Evolutionary conservation across 2,113 vertebrate genomes (phyloP), one percentile per base, ranked within the genome.

Genomic region (Xiphophorus maculatus): DNA sequence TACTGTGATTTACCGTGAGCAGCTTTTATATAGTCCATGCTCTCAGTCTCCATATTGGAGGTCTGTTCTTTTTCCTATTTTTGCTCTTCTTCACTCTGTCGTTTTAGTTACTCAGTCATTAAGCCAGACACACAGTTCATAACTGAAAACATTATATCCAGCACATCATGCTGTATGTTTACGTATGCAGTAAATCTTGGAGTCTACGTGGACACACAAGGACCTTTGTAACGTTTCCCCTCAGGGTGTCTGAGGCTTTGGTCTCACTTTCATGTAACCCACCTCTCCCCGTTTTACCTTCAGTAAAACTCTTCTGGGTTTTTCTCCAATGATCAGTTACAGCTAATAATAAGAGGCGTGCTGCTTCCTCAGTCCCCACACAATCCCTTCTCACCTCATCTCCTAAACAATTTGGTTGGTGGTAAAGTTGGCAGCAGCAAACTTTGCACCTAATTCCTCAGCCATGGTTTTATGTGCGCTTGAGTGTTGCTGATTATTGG

Each of bases 1-100:
- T 83, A 81, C n/a, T 37, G 63, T 91, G 90, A 93, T 92, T 92
- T 94, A 94, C 71, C 69, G 28, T 63, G 76, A 32, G 66, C 40
- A 17, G 32, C 28, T 79, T 44, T 85, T 62, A 80, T 79, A 83
- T 73, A 74, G 77, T 80, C 79, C 76, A 28, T 65, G 40, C 40
- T 69, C 73, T 76, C 35, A 19, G 63, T 70, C 75, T 76, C 69
- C 11, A 4, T 79, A 60, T 74, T 9, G 44, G 58, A 30, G 51
- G 27, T 79, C 80, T 79, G 73, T 54, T 84, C 69, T 79, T 82
- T 88, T 72, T 81, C 71, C 66, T 75, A 28, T 40, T 72, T 63
- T 68, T 61, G 40, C 75, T 84, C 74, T 3, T 79, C 70, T 71
- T 79, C 32, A 73, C 54, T 67, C 44, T 72, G 73, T 30, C 48